These are phyloP conservation scores for Rhingia campestris DNA, from an alignment of 2,888 invertebrate genomes.

Conservation along the genomic window DNA sequence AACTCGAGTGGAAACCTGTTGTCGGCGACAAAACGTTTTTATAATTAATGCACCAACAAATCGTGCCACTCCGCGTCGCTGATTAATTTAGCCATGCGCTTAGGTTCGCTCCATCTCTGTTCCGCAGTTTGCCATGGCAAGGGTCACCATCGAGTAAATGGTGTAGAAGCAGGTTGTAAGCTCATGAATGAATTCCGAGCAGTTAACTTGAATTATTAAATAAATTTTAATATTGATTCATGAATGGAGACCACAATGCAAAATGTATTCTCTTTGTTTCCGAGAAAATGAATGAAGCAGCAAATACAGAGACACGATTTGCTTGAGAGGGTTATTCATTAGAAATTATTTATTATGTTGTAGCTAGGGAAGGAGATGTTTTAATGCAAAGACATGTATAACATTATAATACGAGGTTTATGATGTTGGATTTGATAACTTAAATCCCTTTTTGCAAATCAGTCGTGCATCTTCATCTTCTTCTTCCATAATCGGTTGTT, in stretches of 20 bases:
- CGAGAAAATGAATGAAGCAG: conserved; percentile 13
- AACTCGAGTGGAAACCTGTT: conserved; percentile 69
- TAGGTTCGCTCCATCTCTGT: conserved; percentile 31
- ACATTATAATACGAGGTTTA: too few relatives aligned
- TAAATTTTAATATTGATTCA: conserved; percentile 67
- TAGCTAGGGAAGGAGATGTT: too few relatives aligned
- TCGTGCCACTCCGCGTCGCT: conserved; percentile 50
- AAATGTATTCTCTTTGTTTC: conserved; percentile 4
- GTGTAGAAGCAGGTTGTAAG: conserved; percentile 13
- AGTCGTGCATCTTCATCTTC: too few relatives aligned
- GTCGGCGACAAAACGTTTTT: conserved; percentile 64
- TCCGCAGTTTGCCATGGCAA: conserved; percentile 18
- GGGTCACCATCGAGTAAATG: conserved; percentile 35
- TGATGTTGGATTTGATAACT: too few relatives aligned
- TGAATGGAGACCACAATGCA: conserved; percentile 52
- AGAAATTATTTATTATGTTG: too few relatives aligned
- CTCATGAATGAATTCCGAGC: conserved; percentile 63
- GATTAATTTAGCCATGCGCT: conserved; percentile 70
- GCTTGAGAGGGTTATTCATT: neutral
- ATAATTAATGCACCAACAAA: conserved; percentile 69
- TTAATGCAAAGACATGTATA: too few relatives aligned
- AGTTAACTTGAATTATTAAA: conserved; percentile 54
- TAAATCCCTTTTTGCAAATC: too few relatives aligned
- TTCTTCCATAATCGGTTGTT: too few relatives aligned
- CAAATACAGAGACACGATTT: neutral